Conservation (phyloP, 2,888 invertebrate genomes). For the Aphidoletes aphidimyza region DNA sequence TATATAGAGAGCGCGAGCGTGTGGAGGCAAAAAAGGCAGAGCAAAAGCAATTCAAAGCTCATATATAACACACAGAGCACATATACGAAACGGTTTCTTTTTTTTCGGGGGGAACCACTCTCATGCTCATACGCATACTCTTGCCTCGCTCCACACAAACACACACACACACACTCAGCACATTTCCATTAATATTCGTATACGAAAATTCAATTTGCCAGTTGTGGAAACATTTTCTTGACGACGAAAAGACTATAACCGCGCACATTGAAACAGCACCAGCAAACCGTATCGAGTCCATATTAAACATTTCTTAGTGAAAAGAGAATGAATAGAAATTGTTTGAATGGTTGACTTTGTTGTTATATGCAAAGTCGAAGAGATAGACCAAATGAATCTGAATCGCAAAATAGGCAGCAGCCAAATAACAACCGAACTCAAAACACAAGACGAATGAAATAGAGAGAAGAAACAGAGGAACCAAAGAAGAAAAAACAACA, state of each 20-base stretch:
- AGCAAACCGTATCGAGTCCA: no score
- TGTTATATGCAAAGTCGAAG: no score
- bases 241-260: background rate
- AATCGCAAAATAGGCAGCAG: no score
- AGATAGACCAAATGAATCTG: no score
- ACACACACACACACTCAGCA: background rate
- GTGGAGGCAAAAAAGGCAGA: constrained; percentile 35
- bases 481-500: background rate
- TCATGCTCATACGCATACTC: background rate
- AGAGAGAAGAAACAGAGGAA: background rate
- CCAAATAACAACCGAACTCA: background rate
- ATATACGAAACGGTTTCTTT: no score
- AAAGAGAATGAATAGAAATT: no score
- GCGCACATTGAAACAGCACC: background rate
- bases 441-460: background rate
- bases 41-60: constrained; percentile 46
- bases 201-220: constrained; percentile 28
- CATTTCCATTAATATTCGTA: constrained; percentile 9
- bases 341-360: no score
- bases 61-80: constrained; percentile 45
- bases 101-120: background rate
- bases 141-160: background rate
- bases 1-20: background rate
- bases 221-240: background rate
- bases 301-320: no score